Evolutionary conservation across 2,888 invertebrate genomes (phyloP).

Genomic region (Pimpla rufipes): DNA sequence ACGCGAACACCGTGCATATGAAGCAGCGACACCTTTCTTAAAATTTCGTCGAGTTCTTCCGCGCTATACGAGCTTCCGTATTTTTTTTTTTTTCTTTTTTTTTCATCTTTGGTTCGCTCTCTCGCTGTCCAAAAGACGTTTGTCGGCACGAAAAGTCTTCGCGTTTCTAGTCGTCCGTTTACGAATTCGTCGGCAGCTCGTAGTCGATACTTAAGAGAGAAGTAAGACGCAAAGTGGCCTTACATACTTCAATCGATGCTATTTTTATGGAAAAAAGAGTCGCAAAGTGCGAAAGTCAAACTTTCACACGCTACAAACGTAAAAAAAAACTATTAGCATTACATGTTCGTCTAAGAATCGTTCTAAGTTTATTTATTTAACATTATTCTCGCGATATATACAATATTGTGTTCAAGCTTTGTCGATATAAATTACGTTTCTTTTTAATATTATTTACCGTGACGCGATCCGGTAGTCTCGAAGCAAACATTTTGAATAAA

Average conservation of each 20-base stretch:
- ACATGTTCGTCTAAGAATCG: neutral
- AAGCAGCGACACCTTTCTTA: constrained; percentile 85
- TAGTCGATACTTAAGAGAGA: constrained; percentile 6
- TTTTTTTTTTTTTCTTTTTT: constrained; percentile 22
- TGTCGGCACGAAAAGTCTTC: constrained; percentile 15
- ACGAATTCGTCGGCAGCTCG: constrained; percentile 28
- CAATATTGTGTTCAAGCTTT: constrained; percentile 43
- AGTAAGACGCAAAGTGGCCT: constrained; percentile 42
- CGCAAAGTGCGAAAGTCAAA: neutral
- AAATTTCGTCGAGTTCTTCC: constrained; percentile 7
- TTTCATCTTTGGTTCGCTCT: too few species aligned
- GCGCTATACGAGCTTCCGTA: constrained; percentile 23
- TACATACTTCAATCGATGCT: constrained; percentile 1
- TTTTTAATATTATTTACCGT: constrained; percentile 9
- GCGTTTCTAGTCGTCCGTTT: constrained; percentile 48
- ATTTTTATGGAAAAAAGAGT: neutral
- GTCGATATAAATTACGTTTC: constrained; percentile 10
- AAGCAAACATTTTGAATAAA: constrained; percentile 27
- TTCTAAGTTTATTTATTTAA: constrained; percentile 58
- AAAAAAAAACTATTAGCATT: constrained; percentile 23
- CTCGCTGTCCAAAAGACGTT: neutral
- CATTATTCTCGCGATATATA: neutral
- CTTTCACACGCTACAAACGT: neutral
- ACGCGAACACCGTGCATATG: constrained; percentile 85
- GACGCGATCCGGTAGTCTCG: constrained; percentile 5